phyloP scores from a whole-genome alignment of 2,113 vertebrate genomes.

The Acanthisitta chloris region DNA sequence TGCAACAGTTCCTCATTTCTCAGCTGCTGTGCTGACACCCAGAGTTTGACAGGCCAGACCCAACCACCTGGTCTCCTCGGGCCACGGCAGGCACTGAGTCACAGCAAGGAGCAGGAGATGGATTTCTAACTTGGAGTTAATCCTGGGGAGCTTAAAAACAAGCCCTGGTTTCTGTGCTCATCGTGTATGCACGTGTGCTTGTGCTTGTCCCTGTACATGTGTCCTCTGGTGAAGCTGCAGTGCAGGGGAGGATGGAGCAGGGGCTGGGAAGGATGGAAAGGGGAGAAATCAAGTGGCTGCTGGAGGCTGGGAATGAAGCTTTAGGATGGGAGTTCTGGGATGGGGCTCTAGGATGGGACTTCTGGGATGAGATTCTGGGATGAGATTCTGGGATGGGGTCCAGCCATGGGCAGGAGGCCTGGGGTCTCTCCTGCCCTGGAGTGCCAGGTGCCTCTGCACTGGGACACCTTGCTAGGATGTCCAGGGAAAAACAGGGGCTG shows the following conservation, averaged over 20 bases:
- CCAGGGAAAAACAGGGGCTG: not conserved
- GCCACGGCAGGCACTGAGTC: not conserved
- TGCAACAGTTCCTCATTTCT: not conserved
- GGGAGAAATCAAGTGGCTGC: too few species aligned
- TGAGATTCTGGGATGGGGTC: not conserved
- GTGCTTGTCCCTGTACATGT: fast-evolving
- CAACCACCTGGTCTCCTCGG: not conserved
- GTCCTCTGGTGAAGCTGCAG: not conserved
- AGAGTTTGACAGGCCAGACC: not conserved
- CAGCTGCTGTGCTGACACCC: not conserved
- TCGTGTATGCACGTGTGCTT: fast-evolving
- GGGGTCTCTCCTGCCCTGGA: not conserved
- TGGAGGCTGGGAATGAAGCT: too few species aligned
- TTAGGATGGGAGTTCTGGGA: not conserved
- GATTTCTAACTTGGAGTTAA: not conserved
- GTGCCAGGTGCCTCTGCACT: fast-evolving
- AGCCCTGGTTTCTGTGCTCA: not conserved
- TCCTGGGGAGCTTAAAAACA: not conserved
- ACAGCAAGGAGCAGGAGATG: not conserved
- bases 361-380: not conserved
- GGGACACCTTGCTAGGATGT: not conserved
- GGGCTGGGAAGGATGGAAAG: not conserved
- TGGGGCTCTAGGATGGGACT: not conserved
- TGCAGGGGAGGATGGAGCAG: not conserved
- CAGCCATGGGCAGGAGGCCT: not conserved